phyloP scores from a whole-genome alignment of 2,113 vertebrate genomes.

The Cololabis saira region DNA sequence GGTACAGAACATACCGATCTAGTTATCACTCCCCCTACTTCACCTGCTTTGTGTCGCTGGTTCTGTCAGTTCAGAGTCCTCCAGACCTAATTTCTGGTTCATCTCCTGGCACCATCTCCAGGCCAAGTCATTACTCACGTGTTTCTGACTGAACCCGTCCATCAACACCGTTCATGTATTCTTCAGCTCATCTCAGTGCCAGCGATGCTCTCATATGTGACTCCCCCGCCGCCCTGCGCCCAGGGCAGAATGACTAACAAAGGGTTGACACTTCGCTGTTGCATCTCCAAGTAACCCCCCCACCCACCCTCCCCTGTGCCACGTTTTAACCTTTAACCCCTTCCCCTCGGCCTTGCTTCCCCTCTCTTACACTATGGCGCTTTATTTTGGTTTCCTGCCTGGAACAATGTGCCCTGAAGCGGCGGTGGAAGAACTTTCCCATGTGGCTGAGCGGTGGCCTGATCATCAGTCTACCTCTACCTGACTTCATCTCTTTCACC shows the following conservation, averaged over 20 bases:
- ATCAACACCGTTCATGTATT: not conserved
- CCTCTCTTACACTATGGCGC: conserved; percentile 49
- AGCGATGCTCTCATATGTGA: not conserved
- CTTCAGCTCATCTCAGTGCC: conserved; percentile 6
- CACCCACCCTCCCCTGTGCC: conserved; percentile 1
- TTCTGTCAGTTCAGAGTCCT: no score
- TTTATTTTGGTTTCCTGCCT: conserved; percentile 20
- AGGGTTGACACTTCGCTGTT: conserved; percentile 17
- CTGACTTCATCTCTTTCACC: conserved; percentile 45
- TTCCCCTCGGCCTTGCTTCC: conserved; percentile 8
- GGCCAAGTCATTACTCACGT: no score
- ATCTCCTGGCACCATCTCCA: no score
- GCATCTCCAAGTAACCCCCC: conserved; percentile 6
- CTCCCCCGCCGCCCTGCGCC: not conserved
- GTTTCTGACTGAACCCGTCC: no score
- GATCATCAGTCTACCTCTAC: conserved; percentile 47
- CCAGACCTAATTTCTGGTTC: no score
- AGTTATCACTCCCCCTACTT: no score
- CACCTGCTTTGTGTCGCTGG: no score
- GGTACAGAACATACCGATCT: no score
- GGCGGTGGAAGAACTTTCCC: conserved; percentile 54
- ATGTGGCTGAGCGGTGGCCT: conserved; percentile 59
- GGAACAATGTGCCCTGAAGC: conserved; percentile 56
- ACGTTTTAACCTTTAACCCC: conserved; percentile 23
- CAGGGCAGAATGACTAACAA: conserved; percentile 19